phyloP scores from a whole-genome alignment of 2,113 vertebrate genomes.

The Notiomystis cincta region DNA sequence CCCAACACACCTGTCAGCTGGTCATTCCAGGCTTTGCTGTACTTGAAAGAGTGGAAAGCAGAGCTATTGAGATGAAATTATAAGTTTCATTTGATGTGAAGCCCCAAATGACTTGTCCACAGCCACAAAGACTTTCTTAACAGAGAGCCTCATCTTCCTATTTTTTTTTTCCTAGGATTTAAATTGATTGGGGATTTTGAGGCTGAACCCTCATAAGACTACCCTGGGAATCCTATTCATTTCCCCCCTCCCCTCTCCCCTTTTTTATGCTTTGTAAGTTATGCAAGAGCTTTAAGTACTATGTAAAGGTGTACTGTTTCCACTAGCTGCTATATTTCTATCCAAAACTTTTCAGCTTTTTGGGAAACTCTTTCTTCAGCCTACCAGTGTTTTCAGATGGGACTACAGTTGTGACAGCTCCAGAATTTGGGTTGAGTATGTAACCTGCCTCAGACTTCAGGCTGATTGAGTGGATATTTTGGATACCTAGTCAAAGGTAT shows the following conservation, averaged over 20 bases:
- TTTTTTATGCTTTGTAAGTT: neutral
- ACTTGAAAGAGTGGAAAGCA: neutral
- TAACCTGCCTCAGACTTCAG: neutral
- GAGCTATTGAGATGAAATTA: neutral
- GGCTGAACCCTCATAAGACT: neutral
- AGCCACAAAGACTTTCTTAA: neutral
- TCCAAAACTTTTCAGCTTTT: neutral
- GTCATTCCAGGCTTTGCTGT: neutral
- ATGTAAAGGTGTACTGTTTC: neutral
- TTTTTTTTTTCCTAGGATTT: neutral
- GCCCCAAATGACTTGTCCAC: neutral
- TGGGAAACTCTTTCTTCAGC: neutral
- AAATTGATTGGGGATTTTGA: neutral
- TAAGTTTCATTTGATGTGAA: neutral
- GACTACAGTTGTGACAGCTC: neutral
- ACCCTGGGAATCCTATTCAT: neutral
- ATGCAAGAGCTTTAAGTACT: neutral
- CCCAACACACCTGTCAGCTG: neutral
- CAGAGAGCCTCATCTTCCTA: neutral
- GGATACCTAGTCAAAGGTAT: neutral
- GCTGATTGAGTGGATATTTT: neutral
- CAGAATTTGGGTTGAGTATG: neutral
- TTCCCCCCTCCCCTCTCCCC: fast-evolving
- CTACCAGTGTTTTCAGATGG: neutral
- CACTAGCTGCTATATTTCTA: neutral